Base-by-base conservation (phyloP, 92 coral and sea anemone species). In the Palythoa heliodiscus region DNA sequence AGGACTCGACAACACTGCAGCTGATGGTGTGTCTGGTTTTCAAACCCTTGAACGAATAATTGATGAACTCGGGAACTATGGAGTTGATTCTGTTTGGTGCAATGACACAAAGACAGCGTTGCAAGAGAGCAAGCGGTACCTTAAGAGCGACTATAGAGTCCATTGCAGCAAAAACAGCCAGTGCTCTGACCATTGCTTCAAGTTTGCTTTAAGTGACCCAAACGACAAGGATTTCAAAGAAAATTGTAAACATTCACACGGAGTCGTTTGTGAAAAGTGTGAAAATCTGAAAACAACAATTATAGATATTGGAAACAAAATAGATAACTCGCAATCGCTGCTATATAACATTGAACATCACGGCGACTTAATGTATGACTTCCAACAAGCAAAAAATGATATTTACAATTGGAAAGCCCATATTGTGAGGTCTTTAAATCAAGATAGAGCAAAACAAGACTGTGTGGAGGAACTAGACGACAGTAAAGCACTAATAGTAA, bases 11-110 rank as follows among this genome's bases (percentile, higher is more conserved):
- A 91, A 91, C 47, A 93, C 86, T 20, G 93, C 97, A 43, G 87
- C 97, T 63, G 94, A 93, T 72, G 97, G 94, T 19, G 78, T 91
- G 17, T 87, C 92, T 70, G 97, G 86, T 23, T 91, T 91, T 84
- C 88, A 91, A 58, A 53, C 80, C 20, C 86, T 89, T 14, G 75
- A 80, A 52, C 73, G 78, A 90, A 77, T 93, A 55, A 58, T 90
- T 16, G 91, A 88, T 37, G 88, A 88, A 10, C 16, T 52, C 9
- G 77, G 63, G n/a, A 57, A 57, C 67, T 52, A 53, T 64, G 71
- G 52, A 57, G 63, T 57, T 57, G 63, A 57, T 57, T 57, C 63
- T 13, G 17, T 57, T 57, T 57, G 63, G 63, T 57, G 63, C 63
- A 57, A 57, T 13, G 63, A 57, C 16, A 57, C 63, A 57, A 55